Evolutionary conservation across 2,888 invertebrate species (phyloP).

Genomic region (Ceratothoa steindachneri): DNA sequence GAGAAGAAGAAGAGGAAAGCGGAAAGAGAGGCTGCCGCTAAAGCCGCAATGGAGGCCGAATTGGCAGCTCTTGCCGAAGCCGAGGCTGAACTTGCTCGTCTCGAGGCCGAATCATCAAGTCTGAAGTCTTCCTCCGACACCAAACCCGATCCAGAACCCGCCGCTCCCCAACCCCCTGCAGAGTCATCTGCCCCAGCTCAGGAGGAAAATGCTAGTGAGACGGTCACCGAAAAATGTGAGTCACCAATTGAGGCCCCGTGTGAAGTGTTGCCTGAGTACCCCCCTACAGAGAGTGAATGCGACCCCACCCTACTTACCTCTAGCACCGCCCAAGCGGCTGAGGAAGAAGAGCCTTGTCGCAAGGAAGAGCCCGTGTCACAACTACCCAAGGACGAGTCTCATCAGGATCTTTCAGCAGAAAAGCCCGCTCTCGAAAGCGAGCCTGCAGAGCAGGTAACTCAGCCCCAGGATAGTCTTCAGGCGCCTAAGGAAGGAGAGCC

Average conservation of each 20-base stretch:
- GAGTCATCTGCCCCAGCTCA: constrained; percentile 9
- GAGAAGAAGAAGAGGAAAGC: constrained; percentile 47
- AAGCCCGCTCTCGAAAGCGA: background rate
- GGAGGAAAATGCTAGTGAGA: constrained; percentile 39
- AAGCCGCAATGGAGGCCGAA: constrained; percentile 48
- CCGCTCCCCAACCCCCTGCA: background rate
- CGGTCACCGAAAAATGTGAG: constrained; percentile 47
- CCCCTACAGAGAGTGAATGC: constrained; percentile 17
- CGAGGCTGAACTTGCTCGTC: constrained; percentile 42
- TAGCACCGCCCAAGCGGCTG: background rate
- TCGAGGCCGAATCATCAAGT: constrained; percentile 38
- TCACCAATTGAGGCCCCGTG: constrained; percentile 38
- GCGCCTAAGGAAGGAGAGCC: background rate
- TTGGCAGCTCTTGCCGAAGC: constrained; percentile 45
- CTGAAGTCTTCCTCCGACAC: constrained; percentile 19
- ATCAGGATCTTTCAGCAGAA: constrained; percentile 9
- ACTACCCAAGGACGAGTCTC: background rate
- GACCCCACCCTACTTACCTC: constrained; percentile 4
- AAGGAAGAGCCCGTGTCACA: background rate
- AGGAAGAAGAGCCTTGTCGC: background rate
- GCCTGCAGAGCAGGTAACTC: background rate
- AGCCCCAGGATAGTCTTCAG: background rate
- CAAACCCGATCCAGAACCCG: background rate
- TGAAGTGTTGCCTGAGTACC: constrained; percentile 45
- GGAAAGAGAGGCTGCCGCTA: constrained; percentile 47